phyloP scores from a whole-genome alignment of 2,888 invertebrate species.

The Ophion ventricosus region DNA sequence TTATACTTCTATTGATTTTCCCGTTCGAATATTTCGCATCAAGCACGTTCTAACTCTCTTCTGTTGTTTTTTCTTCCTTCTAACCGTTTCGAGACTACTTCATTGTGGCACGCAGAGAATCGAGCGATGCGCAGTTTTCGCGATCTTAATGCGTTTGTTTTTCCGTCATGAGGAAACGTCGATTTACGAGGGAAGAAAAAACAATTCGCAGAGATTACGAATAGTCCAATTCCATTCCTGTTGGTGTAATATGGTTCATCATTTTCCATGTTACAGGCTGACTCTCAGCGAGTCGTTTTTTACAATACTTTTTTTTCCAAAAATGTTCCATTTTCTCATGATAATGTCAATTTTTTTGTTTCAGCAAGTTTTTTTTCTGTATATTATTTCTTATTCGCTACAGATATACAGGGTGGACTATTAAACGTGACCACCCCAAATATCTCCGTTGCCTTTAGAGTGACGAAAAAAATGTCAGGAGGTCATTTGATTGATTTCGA shows the following conservation, averaged over 20 bases:
- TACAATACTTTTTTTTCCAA: neutral
- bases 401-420: too few relatives aligned
- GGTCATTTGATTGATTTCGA: too few relatives aligned
- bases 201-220: neutral
- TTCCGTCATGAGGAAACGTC: slow-evolving; percentile 22
- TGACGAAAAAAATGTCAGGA: too few relatives aligned
- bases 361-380: neutral
- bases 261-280: neutral
- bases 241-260: neutral
- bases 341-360: neutral
- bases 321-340: neutral
- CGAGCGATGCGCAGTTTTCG: slow-evolving; percentile 35
- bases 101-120: slow-evolving; percentile 23
- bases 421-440: too few relatives aligned
- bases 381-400: neutral
- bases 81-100: slow-evolving; percentile 31
- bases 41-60: slow-evolving; percentile 34
- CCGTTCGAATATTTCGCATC: slow-evolving; percentile 53
- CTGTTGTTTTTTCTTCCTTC: slow-evolving; percentile 66
- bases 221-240: neutral
- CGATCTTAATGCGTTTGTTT: slow-evolving; percentile 8
- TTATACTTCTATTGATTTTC: slow-evolving; percentile 45
- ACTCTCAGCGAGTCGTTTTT: neutral
- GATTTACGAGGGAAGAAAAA: slow-evolving; percentile 5
- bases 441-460: too few relatives aligned